These are phyloP conservation scores for Mesorhabditis spiculigera DNA, from an alignment of 2,888 invertebrate species.

Conservation along the genomic window DNA sequence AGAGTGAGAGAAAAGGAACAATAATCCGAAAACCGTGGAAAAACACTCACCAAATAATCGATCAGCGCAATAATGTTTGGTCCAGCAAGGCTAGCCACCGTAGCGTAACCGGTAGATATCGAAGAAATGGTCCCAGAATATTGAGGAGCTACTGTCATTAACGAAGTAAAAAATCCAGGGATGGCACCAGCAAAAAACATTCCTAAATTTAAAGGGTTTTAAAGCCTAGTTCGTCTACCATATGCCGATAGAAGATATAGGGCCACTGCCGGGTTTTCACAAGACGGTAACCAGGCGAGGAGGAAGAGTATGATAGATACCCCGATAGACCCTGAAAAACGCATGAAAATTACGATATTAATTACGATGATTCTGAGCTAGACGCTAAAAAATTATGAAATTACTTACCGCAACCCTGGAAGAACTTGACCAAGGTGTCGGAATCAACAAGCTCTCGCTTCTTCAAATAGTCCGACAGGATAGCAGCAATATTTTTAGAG, in stretches of 20 bases:
- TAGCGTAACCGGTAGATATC: not conserved
- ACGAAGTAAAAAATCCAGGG: conserved; percentile 47
- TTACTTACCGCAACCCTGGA: conserved; percentile 2
- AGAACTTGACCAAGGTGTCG: not conserved
- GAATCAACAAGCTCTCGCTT: not conserved
- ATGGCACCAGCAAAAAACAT: conserved; percentile 35
- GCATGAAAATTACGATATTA: too few species aligned
- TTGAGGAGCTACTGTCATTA: conserved; percentile 44
- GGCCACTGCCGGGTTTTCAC: not conserved
- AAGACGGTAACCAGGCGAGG: not conserved
- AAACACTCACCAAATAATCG: not conserved
- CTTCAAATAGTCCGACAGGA: not conserved
- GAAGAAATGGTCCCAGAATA: conserved; percentile 32
- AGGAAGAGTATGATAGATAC: not conserved
- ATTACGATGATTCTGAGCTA: too few species aligned
- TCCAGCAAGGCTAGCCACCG: not conserved
- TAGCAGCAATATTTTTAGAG: not conserved
- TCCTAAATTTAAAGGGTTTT: not conserved
- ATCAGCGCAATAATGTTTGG: not conserved
- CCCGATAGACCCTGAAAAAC: not conserved
- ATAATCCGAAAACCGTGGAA: too few species aligned
- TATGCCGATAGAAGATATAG: not conserved
- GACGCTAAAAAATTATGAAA: not conserved
- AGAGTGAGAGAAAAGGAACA: too few species aligned
- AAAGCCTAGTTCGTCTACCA: too few species aligned